Base-by-base conservation (phyloP, 2,797 vertebrate species). In the Carduelis carduelis region DNA sequence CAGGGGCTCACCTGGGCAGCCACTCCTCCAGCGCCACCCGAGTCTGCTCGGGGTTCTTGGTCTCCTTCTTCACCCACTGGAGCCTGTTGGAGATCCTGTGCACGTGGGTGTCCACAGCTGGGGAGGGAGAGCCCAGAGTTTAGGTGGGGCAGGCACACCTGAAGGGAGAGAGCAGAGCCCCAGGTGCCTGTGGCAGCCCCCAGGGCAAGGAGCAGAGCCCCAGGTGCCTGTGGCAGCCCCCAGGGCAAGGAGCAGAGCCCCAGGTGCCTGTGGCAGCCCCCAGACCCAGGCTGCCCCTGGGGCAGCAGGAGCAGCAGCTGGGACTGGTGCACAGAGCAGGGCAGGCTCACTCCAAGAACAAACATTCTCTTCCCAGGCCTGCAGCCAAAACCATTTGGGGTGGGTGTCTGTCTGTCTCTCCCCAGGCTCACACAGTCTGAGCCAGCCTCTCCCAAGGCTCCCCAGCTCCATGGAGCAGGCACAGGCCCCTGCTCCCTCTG, bases 41-140 rank as follows among this genome's bases (percentile, higher is more conserved):
- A 2, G 99, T 99, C 39, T 98, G 97, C 97, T 99, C 99, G 0
- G 99, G 99, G 93, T 96, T 93, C 94, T 97, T 99, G 60, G 98
- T 99, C 27, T 95, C 82, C 55, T 97, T 98, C 96, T 93, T 98
- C 82, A 98, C 97, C 99, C 99, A 99, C 71, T 98, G 95, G 87
- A 99, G 97, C 43, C 99, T 97, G 95, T 99, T 99, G 8, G 98
- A 94, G 85, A 99, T 99, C 60, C 99, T 98, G 96, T 99, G 99
- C 83, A 99, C 99, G 0, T 99, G 99, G 30, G 99, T 99, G 98
- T 99, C 99, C 96, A 99, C 99, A 10, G 99, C 99, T 99, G 88
- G 80, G 60, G 44, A 85, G 79, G 83, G 65, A 94, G 87, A 86
- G 64, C 46, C 39, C 77, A 89, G 78, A 93, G 82, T 77, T 96